A percentile compares a stretch with the other conserved stretches of the same genome.
phyloP scores from a whole-genome alignment of 2,797 vertebrate species.

The Heteromormyrus szaboi region DNA sequence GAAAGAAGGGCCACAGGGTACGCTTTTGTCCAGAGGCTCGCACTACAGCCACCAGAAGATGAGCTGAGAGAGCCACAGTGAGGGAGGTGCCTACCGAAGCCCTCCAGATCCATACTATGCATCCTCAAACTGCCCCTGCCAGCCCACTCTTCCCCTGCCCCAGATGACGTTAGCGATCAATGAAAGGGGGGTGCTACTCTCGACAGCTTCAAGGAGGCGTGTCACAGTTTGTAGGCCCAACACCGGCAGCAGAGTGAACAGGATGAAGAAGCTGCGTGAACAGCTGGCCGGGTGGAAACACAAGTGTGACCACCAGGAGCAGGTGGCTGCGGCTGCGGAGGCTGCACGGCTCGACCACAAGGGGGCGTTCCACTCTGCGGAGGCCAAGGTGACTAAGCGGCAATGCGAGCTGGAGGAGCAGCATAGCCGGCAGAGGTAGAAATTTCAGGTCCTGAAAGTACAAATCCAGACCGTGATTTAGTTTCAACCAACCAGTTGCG shows the following conservation, averaged over 20 bases:
- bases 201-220: neutral
- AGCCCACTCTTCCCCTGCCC: neutral
- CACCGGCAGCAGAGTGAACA: neutral
- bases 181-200: neutral
- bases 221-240: neutral
- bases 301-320: neutral
- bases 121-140: neutral
- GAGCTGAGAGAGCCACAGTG: neutral
- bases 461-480: too few relatives aligned
- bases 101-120: neutral
- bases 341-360: neutral
- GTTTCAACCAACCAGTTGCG: too few relatives aligned
- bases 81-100: neutral
- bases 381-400: neutral
- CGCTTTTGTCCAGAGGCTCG: neutral
- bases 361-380: neutral
- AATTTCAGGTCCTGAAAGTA: too few relatives aligned
- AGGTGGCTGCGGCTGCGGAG: neutral
- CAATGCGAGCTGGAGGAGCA: neutral
- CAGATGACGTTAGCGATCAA: neutral
- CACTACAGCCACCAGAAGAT: neutral
- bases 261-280: neutral
- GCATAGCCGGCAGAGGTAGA: too few relatives aligned
- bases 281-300: neutral
- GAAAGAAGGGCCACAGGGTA: too few relatives aligned